Base-by-base conservation (phyloP, 2,797 vertebrate species). In the Emys orbicularis region DNA sequence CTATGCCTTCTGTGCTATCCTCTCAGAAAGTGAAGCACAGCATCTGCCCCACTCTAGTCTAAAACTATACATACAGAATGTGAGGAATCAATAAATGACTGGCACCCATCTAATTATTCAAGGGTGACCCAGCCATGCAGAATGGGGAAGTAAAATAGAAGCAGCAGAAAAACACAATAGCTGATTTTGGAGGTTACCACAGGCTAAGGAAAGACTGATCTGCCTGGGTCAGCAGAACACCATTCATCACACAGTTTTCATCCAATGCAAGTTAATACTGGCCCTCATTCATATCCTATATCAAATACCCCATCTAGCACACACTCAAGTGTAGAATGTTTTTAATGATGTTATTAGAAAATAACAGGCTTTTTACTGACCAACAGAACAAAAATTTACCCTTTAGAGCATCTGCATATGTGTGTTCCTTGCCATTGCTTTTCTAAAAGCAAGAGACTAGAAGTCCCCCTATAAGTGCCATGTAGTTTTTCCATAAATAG, bases 401-500 rank as follows among this genome's bases (percentile, higher is more conserved):
- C 29, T 37, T 56, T 13, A 3, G 53, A 77, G 49, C 50, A 34
- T 56, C 5, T 0, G 0, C 1, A 0, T 0, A 82, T 50, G 29
- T 61, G 18, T 93, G 44, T 86, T 95, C 87, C 44, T 18, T 85
- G 72, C 59, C 2, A 3, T 88, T 92, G 89, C 94, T 92, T 83
- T 91, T 90, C 91, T 79, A 50, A 47, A 82, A 85, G 84, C 81
- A 95, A 96, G 86, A 65, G 84, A 91, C 86, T 85, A n/a, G 91
- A 94, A 91, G 80, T 54, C 86, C 93, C 95, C 90, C 92, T 3
- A 0, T 76, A 16, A 0, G 89, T 90, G 93, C 94, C 95, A 95
- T 86, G 87, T 93, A 90, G 82, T 97, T 98, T 98, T 98, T 98
- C 95, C 96, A 82, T 1, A 9, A 97, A 95, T 5, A 68, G 76